Base-by-base conservation (phyloP, 2,888 invertebrate genomes). In the Apamea sordens region DNA sequence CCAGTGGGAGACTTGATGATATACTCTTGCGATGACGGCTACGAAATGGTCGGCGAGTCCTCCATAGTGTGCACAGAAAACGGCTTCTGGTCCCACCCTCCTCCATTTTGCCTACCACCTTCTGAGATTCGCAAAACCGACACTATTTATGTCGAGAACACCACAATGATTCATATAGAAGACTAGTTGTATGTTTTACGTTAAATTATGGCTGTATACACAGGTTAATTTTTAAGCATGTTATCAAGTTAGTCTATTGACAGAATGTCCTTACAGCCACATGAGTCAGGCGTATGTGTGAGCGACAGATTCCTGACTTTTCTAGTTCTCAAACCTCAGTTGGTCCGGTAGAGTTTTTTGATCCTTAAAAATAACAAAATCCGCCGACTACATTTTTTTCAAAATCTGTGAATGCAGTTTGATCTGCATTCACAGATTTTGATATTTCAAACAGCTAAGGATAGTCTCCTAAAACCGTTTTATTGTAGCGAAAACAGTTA, bases 51-150 rank as follows among this genome's bases (percentile, higher is more conserved):
- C 50, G 99, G 99, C 8, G 98, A 98, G 93, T 97, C 98, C 0
- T 98, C 98, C 84, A 98, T 98, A 88, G 98, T 98, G 69, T 99
- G 99, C 95, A 98, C 98, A 11, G 99, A 99, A 93, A 98, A 98
- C 83, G 99, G 98, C 70, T 98, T 98, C 92, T 99, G 99, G 99
- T 98, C 98, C 3, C 98, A 98, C 93, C 98, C 98, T 41, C 98
- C 98, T 21, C 99, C 99, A 71, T 98, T 98, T 93, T 99, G 99
- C 97, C 89, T 96, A 3, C 94, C 92, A 0, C 95, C 95, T 0
- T 93, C 95, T 0, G 94, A 95, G 61, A 91, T 94, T 21, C 90
- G 91, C 13, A 94, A 94, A 82, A 83, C 94, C 0, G 96, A 96
- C 75, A 96, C 96, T 0, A 96, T 96, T 61, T 94, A 92, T 68